These are phyloP conservation scores for Glandiceps talaboti DNA, from an alignment of 53 echinoderm and acorn worm species.

Conservation along the genomic window DNA sequence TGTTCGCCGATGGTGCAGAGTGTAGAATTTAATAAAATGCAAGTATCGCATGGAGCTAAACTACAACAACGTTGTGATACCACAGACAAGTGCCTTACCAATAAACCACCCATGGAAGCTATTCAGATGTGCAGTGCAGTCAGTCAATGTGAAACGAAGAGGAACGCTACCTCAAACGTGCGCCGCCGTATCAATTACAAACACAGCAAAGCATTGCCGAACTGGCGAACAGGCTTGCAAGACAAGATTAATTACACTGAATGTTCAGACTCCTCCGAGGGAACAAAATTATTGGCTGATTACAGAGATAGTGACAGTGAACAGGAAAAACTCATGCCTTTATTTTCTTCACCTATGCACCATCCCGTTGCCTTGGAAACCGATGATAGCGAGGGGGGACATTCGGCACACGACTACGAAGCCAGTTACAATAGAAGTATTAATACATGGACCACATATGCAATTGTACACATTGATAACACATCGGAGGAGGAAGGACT, in stretches of 20 bases:
- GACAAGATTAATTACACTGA: neutral
- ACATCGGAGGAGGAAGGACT: neutral
- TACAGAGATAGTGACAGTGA: neutral
- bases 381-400: neutral
- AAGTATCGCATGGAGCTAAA: too few relatives aligned
- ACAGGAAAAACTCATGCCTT: neutral
- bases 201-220: too few relatives aligned
- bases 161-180: too few relatives aligned
- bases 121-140: too few relatives aligned
- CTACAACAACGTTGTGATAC: too few relatives aligned
- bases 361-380: neutral
- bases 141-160: too few relatives aligned
- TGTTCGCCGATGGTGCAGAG: too few relatives aligned
- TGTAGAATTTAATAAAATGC: too few relatives aligned
- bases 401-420: slow-evolving; percentile 40
- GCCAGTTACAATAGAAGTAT: slow-evolving; percentile 78
- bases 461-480: slow-evolving; percentile 70
- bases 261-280: neutral
- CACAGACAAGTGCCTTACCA: too few relatives aligned
- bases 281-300: neutral
- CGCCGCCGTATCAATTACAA: too few relatives aligned
- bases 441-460: slow-evolving; percentile 94
- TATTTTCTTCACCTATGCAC: neutral
- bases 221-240: neutral
- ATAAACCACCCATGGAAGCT: too few relatives aligned